A percentile compares a stretch with the other conserved stretches of the same genome.
phyloP scores from a whole-genome alignment of 2,113 vertebrate species.

The Puntigrus tetrazona region DNA sequence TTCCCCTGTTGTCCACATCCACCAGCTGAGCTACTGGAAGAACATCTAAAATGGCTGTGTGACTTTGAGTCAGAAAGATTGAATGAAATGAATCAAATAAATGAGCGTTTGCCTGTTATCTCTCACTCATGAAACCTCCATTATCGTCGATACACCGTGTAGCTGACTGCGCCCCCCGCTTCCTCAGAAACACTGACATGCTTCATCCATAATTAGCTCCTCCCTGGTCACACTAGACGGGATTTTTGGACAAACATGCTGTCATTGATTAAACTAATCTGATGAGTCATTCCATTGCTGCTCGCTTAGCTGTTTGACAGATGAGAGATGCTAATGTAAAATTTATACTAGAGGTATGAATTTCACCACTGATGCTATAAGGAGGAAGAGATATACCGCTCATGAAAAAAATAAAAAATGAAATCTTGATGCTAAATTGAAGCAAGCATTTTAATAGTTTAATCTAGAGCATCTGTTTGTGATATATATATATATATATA shows the following conservation, averaged over 20 bases:
- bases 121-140: slow-evolving; percentile 20
- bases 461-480: neutral
- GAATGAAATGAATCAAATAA: neutral
- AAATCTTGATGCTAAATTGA: neutral
- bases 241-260: slow-evolving; percentile 42
- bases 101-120: slow-evolving; percentile 29
- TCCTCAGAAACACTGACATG: slow-evolving; percentile 42
- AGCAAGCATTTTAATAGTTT: neutral
- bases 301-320: neutral
- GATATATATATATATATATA: too few relatives aligned
- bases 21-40: neutral
- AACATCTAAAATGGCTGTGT: neutral
- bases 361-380: neutral
- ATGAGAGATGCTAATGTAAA: slow-evolving; percentile 14
- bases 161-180: slow-evolving; percentile 22
- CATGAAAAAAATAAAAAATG: neutral
- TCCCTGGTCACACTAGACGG: slow-evolving; percentile 32
- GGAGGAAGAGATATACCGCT: neutral
- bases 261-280: slow-evolving; percentile 44
- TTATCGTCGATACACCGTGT: slow-evolving; percentile 23
- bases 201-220: slow-evolving; percentile 53
- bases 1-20: neutral
- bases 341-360: slow-evolving; percentile 7
- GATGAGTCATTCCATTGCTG: slow-evolving; percentile 15
- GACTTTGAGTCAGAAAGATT: neutral